phyloP scores from a whole-genome alignment of 2,797 vertebrate species.

The Erethizon dorsatum region DNA sequence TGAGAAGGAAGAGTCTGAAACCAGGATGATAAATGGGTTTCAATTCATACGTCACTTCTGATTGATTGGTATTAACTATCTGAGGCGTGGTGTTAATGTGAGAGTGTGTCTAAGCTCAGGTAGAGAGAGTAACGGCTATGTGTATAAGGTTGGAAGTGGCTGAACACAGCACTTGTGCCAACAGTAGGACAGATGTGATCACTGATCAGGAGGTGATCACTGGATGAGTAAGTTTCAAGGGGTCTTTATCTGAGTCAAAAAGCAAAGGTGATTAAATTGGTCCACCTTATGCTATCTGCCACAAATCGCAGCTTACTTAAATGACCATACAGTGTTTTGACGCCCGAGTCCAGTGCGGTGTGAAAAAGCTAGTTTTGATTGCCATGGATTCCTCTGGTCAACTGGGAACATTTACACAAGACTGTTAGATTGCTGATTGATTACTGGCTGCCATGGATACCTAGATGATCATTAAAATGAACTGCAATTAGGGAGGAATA shows the following conservation, averaged over 20 bases:
- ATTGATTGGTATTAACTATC: background rate
- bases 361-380: conserved; percentile 54
- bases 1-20: conserved; percentile 12
- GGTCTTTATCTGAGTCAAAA: conserved; percentile 18
- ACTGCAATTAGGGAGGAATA: background rate
- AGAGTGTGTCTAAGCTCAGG: background rate
- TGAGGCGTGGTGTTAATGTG: background rate
- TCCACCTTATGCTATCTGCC: background rate
- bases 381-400: background rate
- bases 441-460: background rate
- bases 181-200: background rate
- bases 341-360: background rate
- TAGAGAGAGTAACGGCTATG: conserved; percentile 14
- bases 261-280: conserved; percentile 2
- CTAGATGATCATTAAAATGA: background rate
- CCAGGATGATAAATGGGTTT: background rate
- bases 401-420: background rate
- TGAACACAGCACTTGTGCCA: conserved; percentile 16
- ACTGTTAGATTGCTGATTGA: background rate
- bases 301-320: conserved; percentile 47
- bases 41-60: background rate
- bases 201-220: background rate
- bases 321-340: background rate
- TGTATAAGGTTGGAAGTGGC: background rate
- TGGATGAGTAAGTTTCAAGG: background rate